Base-by-base conservation (phyloP, 1,140 invertebrate species). In the Zaprionus inermis region DNA sequence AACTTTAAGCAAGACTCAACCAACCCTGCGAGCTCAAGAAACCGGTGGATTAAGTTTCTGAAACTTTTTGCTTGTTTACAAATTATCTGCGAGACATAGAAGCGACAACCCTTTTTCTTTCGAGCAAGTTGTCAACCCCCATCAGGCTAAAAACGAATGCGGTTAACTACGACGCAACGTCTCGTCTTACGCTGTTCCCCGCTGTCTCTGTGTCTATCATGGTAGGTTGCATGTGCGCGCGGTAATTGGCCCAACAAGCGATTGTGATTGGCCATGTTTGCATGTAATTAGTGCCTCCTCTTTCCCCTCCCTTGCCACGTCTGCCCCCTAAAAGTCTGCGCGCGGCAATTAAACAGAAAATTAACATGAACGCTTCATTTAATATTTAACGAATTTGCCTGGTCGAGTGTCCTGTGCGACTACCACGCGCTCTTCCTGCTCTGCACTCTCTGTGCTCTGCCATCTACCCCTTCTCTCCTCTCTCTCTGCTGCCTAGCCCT, bases 351-450 rank as follows among this genome's bases (percentile, higher is more conserved):
- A 92, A 91, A 84, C 84, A 82, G 88, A 81, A 89, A 92, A 92
- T 92, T 92, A 92, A 86, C 91, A 85, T 92, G 88, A 91, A 91
- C 79, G 88, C 91, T 92, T 92, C 91, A 92, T 92, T 92, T 91
- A 92, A 92, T 92, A 92, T 92, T 92, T 89, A 92, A 92, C 90
- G 84, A 90, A 78, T 88, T 90, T 89, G 44, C 73, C 61, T 7
- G 14, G 38, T 3, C 38, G 38, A 44, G n/a, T 9, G 38, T 44
- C 38, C 38, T 44, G 38, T n/a, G 5, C n/a, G 36, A 38, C 36
- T n/a, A n/a, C n/a, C 36, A 14, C 38, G n/a, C 38, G 10, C 10
- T 2, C 16, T 12, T 3, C 44, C 44, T 12, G 18, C 3, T 4
- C 44, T 18, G 9, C 44, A 9, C 10, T 9, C 9, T 3, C 16